phyloP scores from a whole-genome alignment of 2,113 vertebrate genomes.

The Pelodiscus sinensis region DNA sequence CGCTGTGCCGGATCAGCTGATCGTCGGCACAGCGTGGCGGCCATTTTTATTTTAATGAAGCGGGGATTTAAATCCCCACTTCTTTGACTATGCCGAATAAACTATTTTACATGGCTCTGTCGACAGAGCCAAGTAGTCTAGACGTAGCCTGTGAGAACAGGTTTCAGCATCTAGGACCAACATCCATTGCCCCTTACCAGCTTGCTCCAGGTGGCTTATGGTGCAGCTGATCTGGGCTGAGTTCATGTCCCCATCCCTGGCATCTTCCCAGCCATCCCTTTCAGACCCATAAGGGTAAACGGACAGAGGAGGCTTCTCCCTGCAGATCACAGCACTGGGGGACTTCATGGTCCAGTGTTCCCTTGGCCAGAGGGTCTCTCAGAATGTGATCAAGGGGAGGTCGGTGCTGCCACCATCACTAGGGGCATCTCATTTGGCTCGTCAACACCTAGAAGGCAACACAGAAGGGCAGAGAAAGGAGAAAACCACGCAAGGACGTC shows the following conservation, averaged over 20 bases:
- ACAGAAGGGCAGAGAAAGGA: neutral
- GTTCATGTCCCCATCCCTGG: neutral
- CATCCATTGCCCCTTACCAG: conserved; percentile 30
- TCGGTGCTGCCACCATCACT: no score
- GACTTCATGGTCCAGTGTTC: neutral
- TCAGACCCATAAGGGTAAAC: neutral
- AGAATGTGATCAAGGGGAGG: neutral
- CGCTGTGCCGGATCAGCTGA: no score
- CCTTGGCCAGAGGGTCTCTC: neutral
- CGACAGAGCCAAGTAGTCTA: no score
- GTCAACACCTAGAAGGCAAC: neutral
- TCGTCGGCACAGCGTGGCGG: no score
- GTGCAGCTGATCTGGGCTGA: conserved; percentile 28
- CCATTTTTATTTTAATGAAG: no score
- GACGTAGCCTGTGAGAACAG: no score
- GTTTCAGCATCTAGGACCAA: neutral
- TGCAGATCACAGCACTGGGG: neutral
- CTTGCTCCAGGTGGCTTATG: conserved; percentile 53
- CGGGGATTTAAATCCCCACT: no score
- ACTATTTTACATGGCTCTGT: no score
- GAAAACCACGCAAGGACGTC: neutral
- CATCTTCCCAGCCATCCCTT: neutral
- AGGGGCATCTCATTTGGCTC: neutral
- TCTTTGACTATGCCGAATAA: no score
- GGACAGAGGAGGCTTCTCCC: neutral